phyloP scores from a whole-genome alignment of 2,113 vertebrate genomes.

The Cyprinodon brontotheroides region DNA sequence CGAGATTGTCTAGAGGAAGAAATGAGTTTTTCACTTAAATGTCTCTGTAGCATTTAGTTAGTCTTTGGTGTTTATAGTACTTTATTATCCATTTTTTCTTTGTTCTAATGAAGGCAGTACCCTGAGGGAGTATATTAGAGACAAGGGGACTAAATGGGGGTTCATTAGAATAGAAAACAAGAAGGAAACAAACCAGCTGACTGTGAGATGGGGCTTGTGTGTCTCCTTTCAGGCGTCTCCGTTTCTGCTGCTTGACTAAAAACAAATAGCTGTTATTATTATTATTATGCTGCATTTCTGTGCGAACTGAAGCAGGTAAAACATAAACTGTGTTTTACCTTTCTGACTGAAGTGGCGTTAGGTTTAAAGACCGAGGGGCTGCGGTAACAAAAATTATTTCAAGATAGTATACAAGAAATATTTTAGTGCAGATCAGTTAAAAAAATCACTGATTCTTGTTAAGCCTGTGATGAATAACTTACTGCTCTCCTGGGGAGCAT shows the following conservation, averaged over 20 bases:
- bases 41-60: background rate
- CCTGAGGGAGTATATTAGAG: background rate
- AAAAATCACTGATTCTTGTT: slow-evolving; percentile 7
- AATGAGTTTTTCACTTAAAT: background rate
- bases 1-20: background rate
- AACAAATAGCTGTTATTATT: slow-evolving; percentile 1
- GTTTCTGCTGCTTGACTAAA: slow-evolving; percentile 42
- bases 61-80: background rate
- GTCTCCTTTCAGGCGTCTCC: slow-evolving; percentile 22
- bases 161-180: background rate
- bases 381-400: slow-evolving; percentile 22
- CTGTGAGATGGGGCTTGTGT: slow-evolving; percentile 44
- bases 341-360: slow-evolving; percentile 46
- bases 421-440: background rate
- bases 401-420: background rate
- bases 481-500: slow-evolving; percentile 37
- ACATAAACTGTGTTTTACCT: slow-evolving; percentile 41
- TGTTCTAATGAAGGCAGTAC: background rate
- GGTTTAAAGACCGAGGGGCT: slow-evolving; percentile 49
- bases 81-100: background rate
- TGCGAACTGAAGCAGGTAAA: background rate
- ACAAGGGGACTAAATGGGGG: background rate
- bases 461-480: slow-evolving; percentile 6
- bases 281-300: background rate
- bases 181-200: slow-evolving; percentile 39